These are phyloP conservation scores for Picus viridis DNA, from an alignment of 2,797 vertebrate genomes.

Conservation along the genomic window DNA sequence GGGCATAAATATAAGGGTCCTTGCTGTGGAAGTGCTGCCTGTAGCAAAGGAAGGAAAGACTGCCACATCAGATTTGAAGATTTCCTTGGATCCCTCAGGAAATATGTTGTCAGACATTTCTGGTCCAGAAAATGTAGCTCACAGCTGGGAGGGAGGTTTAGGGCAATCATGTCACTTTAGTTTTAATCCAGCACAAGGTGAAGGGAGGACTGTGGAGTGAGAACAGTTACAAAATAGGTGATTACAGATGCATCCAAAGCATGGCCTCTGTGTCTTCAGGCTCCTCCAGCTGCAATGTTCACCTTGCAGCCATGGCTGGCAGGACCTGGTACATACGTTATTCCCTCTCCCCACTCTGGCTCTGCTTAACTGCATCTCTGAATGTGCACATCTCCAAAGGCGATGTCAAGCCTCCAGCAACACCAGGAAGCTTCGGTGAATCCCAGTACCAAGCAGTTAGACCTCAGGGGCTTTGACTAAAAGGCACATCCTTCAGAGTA, in stretches of 20 bases:
- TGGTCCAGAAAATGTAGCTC: not conserved
- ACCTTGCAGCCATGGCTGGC: not conserved
- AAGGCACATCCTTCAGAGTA: not conserved
- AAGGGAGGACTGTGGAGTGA: not conserved
- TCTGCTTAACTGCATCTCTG: not conserved
- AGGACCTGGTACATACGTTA: not conserved
- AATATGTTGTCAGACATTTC: not conserved
- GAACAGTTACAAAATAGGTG: not conserved
- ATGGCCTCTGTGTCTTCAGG: not conserved
- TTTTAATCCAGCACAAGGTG: not conserved
- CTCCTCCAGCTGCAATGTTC: not conserved
- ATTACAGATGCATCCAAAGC: not conserved
- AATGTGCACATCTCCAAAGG: not conserved
- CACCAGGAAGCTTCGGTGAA: not conserved
- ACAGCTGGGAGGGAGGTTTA: not conserved
- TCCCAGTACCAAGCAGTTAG: rapidly evolving
- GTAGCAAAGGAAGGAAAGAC: not conserved
- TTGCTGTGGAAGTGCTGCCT: not conserved
- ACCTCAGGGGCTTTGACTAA: not conserved
- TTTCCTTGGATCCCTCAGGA: not conserved
- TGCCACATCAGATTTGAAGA: not conserved
- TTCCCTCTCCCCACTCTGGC: not conserved
- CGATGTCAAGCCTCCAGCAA: not conserved
- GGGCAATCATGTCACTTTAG: not conserved
- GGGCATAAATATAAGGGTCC: not conserved